Conservation (phyloP, 2,797 vertebrate genomes). For the Pteropus rufus region DNA sequence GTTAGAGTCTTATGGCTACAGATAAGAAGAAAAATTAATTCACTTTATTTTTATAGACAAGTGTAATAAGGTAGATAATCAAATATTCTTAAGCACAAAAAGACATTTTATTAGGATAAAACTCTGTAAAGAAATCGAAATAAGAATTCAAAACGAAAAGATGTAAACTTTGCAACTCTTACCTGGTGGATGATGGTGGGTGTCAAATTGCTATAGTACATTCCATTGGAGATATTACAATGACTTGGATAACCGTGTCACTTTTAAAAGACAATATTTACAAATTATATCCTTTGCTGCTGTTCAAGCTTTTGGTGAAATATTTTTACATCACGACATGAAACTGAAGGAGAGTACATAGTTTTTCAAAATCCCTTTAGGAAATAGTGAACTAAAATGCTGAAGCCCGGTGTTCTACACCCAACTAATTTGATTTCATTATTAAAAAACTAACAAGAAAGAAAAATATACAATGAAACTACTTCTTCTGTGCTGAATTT, state of each 20-base stretch:
- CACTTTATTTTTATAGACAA: background rate
- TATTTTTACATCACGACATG: constrained; percentile 27
- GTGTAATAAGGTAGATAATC: background rate
- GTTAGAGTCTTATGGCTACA: background rate
- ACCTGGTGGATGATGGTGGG: background rate
- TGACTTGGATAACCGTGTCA: background rate
- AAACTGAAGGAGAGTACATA: background rate
- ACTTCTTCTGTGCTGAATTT: background rate
- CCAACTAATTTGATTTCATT: background rate
- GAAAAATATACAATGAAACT: background rate
- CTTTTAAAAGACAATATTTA: background rate
- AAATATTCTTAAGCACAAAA: constrained; percentile 9
- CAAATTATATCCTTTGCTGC: background rate
- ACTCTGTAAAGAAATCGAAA: background rate
- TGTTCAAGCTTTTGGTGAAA: background rate
- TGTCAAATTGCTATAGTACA: background rate
- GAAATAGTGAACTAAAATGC: background rate
- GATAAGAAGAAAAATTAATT: background rate
- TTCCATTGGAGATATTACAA: background rate
- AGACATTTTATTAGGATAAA: background rate
- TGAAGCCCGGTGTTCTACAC: background rate
- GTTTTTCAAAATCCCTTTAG: constrained; percentile 12
- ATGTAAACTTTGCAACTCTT: background rate
- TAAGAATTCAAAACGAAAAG: background rate
- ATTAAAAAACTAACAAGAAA: background rate